A percentile compares a stretch with the other conserved stretches of the same genome.
Conservation (phyloP, 2,797 vertebrate species). For the Acrocephalus scirpaceus region DNA sequence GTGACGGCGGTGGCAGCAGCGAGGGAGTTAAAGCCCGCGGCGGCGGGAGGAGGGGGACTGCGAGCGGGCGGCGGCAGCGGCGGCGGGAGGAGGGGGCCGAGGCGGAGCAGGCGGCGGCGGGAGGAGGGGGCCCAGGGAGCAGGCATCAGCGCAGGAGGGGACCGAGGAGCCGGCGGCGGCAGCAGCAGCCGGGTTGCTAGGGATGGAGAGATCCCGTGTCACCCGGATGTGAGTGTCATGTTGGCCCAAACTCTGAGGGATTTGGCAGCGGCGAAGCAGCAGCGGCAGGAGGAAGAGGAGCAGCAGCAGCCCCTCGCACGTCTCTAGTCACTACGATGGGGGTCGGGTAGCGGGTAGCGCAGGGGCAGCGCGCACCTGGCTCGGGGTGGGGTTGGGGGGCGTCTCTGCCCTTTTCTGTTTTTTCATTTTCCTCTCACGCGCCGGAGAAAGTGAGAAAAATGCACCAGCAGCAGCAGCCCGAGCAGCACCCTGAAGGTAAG, state of each 20-base stretch:
- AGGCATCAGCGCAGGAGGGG: background rate
- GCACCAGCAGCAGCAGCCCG: constrained; percentile 76
- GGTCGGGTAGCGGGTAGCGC: constrained; percentile 62
- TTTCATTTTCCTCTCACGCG: background rate
- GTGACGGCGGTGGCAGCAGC: constrained; percentile 23
- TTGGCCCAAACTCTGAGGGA: constrained; percentile 78
- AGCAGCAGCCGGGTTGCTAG: constrained; percentile 71
- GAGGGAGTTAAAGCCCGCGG: constrained; percentile 50
- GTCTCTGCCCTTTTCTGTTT: background rate
- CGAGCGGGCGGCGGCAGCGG: constrained; percentile 6
- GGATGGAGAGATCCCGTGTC: constrained; percentile 75
- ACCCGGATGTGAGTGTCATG: constrained; percentile 91
- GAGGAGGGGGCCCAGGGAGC: constrained; percentile 2
- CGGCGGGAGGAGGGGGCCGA: constrained; percentile 25
- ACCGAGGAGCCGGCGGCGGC: constrained; percentile 30
- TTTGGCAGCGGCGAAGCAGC: constrained; percentile 64
- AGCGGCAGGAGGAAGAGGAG: constrained; percentile 58
- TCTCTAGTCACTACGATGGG: constrained; percentile 64
- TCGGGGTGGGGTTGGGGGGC: constrained; percentile 20
- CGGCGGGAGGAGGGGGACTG: background rate
- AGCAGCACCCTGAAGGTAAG: constrained; percentile 76
- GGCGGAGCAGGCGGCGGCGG: constrained; percentile 24
- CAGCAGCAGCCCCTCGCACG: constrained; percentile 51
- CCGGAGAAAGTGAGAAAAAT: constrained; percentile 76
- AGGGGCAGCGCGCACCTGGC: constrained; percentile 49